Conservation (phyloP, 2,797 vertebrate genomes). For the Sebastes hubbsi region DNA sequence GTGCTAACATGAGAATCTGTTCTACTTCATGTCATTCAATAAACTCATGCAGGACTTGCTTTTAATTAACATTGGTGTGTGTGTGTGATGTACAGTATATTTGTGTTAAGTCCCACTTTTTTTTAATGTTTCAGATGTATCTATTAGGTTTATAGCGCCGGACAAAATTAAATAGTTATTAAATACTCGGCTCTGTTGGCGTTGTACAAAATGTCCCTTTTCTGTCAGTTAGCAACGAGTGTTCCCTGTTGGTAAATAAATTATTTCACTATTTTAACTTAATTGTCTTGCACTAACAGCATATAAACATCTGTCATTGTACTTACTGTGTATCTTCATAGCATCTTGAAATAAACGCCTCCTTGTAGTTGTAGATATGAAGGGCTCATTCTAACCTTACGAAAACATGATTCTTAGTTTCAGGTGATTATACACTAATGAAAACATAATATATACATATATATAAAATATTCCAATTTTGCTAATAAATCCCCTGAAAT, state of each 20-base stretch:
- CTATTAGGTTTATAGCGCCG: constrained; percentile 83
- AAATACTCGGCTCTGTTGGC: constrained; percentile 26
- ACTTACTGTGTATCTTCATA: not conserved
- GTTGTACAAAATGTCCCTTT: constrained; percentile 15
- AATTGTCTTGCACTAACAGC: constrained; percentile 1
- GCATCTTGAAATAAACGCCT: not conserved
- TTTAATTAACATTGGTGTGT: constrained; percentile 54
- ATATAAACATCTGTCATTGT: not conserved
- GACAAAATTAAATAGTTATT: constrained; percentile 76
- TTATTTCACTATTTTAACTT: constrained; percentile 38
- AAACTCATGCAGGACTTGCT: constrained; percentile 47
- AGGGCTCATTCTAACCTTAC: too few relatives aligned
- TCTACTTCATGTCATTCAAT: constrained; percentile 52
- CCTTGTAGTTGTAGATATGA: too few relatives aligned
- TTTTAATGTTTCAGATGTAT: constrained; percentile 73
- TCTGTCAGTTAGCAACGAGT: constrained; percentile 7
- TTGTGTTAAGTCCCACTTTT: constrained; percentile 61
- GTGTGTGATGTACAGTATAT: constrained; percentile 55
- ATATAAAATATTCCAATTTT: too few relatives aligned
- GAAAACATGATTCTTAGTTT: too few relatives aligned
- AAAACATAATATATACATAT: too few relatives aligned
- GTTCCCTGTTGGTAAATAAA: constrained; percentile 32
- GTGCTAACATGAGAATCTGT: constrained; percentile 56
- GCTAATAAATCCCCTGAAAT: too few relatives aligned
- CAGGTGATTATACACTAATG: too few relatives aligned